These are phyloP conservation scores for Agrotis ipsilon DNA, from an alignment of 2,888 invertebrate genomes.

Conservation along the genomic window DNA sequence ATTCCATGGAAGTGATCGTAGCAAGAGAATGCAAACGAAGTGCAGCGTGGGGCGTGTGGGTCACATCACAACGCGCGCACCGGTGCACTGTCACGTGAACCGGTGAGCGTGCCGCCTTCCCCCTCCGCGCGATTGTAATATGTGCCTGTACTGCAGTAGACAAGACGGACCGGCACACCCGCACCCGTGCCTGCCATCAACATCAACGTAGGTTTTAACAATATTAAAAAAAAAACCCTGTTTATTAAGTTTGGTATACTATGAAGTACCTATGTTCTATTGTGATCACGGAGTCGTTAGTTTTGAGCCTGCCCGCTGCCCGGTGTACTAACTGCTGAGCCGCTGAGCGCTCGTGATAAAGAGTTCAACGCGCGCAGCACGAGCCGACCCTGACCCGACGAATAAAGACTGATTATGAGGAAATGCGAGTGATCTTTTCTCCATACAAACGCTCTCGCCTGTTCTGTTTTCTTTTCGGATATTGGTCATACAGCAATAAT, in stretches of 20 bases:
- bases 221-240: too few species aligned
- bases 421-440: too few species aligned
- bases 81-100: slow-evolving; percentile 56
- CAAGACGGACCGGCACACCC: neutral
- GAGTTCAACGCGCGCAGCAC: slow-evolving; percentile 42
- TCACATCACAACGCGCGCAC: slow-evolving; percentile 15
- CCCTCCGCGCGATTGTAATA: too few species aligned
- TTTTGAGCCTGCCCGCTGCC: too few species aligned
- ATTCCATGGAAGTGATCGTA: slow-evolving; percentile 11
- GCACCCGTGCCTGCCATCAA: neutral
- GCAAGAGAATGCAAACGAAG: slow-evolving; percentile 24
- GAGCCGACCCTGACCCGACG: neutral
- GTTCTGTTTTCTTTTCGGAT: too few species aligned
- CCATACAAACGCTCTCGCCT: too few species aligned
- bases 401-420: too few species aligned
- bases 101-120: slow-evolving; percentile 1
- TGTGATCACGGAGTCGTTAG: neutral
- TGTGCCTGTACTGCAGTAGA: too few species aligned
- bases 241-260: too few species aligned
- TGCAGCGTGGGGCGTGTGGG: slow-evolving; percentile 9
- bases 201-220: neutral
- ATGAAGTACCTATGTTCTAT: too few species aligned
- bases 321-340: too few species aligned
- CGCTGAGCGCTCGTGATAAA: slow-evolving; percentile 22
- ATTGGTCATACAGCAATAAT: too few species aligned